These are phyloP conservation scores for Aspidiotus rigidus DNA, from an alignment of 2,888 invertebrate species.

Conservation along the genomic window DNA sequence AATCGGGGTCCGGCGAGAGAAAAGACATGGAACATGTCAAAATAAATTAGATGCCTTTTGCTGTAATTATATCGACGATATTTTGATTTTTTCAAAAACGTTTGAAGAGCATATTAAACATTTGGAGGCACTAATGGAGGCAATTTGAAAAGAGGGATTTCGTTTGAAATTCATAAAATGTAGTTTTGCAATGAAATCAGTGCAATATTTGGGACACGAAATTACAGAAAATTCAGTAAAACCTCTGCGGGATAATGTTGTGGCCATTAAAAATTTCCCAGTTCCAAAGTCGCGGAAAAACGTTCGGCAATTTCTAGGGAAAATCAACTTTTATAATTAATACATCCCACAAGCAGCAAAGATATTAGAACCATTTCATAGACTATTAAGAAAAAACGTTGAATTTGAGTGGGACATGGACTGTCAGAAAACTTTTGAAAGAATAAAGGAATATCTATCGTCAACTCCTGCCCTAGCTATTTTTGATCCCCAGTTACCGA, in stretches of 20 bases:
- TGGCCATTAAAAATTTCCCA: not conserved
- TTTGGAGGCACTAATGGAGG: not conserved
- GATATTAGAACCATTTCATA: not conserved
- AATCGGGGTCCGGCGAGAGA: no score
- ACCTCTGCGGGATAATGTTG: not conserved
- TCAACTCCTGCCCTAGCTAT: no score
- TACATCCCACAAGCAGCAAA: not conserved
- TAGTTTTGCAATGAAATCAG: no score
- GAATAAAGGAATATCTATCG: no score
- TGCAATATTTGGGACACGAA: not conserved
- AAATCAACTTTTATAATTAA: not conserved
- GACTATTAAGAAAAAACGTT: not conserved
- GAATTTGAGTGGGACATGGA: not conserved
- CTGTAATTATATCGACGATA: not conserved
- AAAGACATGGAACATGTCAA: no score
- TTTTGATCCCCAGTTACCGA: no score
- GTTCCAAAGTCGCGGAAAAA: not conserved
- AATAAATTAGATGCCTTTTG: not conserved
- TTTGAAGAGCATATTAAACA: not conserved
- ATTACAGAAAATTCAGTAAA: not conserved
- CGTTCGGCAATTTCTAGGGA: not conserved
- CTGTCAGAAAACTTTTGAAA: no score
- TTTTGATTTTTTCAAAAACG: not conserved
- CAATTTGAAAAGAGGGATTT: not conserved
- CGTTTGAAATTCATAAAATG: not conserved